phyloP scores from a whole-genome alignment of 1,140 invertebrate genomes.

The Papilio machaon region DNA sequence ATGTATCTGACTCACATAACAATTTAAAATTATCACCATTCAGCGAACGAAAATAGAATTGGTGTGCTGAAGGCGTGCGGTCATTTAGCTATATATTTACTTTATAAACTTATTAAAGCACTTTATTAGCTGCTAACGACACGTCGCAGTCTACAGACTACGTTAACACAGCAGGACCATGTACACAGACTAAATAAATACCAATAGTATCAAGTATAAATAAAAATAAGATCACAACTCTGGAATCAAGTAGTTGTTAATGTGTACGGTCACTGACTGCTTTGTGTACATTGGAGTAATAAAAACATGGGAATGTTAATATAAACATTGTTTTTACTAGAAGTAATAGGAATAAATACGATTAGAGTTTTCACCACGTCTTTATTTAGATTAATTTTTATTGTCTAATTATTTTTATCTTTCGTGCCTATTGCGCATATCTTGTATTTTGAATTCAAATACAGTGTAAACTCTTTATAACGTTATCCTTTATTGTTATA shows the following conservation, averaged over 20 bases:
- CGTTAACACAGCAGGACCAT: neutral
- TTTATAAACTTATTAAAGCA: constrained; percentile 42
- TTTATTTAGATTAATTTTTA: constrained; percentile 10
- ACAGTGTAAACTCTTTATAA: too few species aligned
- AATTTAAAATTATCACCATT: neutral
- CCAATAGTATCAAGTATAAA: constrained; percentile 11
- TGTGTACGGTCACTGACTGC: neutral
- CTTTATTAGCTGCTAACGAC: constrained; percentile 61
- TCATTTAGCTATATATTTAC: constrained; percentile 50
- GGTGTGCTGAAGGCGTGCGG: neutral
- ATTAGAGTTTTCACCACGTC: neutral
- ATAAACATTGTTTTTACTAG: neutral
- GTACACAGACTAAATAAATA: constrained; percentile 21
- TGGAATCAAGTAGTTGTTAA: neutral
- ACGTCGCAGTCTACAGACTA: constrained; percentile 43
- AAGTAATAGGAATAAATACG: neutral
- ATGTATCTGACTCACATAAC: neutral
- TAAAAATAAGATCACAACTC: neutral
- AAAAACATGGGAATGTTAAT: constrained; percentile 7
- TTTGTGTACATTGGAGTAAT: constrained; percentile 6
- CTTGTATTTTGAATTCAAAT: too few species aligned
- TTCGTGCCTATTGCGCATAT: neutral
- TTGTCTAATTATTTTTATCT: neutral
- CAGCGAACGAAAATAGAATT: neutral
- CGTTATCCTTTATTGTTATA: too few species aligned